Percentiles rank a stretch among this genome's conserved stretches.
Evolutionary conservation across 2,113 vertebrate genomes (phyloP).

Genomic region (Scytalopus superciliaris): DNA sequence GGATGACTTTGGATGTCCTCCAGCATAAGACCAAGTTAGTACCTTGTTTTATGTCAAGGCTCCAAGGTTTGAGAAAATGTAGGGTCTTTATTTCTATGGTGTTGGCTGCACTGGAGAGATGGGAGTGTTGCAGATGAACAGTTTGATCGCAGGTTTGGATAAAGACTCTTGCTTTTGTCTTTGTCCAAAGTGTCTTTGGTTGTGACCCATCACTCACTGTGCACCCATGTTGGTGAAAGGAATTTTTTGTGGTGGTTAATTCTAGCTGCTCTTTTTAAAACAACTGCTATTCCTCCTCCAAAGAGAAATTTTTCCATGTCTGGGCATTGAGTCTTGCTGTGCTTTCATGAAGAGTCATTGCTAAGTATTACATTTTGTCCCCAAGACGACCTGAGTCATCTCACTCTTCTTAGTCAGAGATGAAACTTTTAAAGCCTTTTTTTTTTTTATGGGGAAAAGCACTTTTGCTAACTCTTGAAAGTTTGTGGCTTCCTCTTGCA

Average conservation of each 20-base stretch:
- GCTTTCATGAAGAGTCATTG: not conserved
- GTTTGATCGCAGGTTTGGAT: accelerated
- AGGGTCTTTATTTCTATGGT: accelerated
- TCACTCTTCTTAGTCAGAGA: not conserved
- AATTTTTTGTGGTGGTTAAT: not conserved
- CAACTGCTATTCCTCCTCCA: not conserved
- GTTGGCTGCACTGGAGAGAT: not conserved
- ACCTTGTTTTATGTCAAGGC: not conserved
- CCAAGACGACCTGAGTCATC: not conserved
- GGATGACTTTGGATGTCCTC: not conserved
- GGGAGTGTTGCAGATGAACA: accelerated
- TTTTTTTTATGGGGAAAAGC: not conserved
- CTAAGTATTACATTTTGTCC: not conserved
- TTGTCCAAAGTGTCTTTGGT: not conserved
- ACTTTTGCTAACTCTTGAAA: not conserved
- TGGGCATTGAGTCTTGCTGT: not conserved
- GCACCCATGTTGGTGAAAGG: not conserved
- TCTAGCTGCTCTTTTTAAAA: not conserved
- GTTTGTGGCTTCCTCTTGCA: not conserved
- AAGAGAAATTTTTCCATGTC: not conserved
- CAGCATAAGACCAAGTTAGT: not conserved
- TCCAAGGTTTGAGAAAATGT: not conserved
- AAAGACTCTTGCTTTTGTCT: not conserved
- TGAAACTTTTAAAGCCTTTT: not conserved
- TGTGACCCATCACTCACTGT: accelerated